These are phyloP conservation scores for Pipistrellus pygmaeus DNA, from an alignment of 2,797 vertebrate species.

Conservation along the genomic window DNA sequence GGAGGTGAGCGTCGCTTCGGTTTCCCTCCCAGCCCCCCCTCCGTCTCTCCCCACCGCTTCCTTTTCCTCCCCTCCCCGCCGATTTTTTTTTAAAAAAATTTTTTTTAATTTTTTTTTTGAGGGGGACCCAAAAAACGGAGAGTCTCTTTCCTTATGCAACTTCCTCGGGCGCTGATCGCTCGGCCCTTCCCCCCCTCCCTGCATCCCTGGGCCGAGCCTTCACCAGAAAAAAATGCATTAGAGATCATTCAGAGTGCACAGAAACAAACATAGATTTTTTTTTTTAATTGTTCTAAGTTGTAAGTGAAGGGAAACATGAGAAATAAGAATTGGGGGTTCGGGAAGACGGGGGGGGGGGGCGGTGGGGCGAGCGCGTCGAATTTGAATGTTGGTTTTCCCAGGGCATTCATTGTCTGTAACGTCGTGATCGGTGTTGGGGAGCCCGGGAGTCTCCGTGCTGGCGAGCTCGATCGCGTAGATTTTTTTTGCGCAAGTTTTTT, in stretches of 20 bases:
- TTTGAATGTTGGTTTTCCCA: slow-evolving; percentile 42
- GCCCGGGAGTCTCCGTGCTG: slow-evolving; percentile 28
- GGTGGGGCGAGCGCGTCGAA: slow-evolving; percentile 31
- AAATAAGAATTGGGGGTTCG: slow-evolving; percentile 62
- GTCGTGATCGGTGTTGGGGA: slow-evolving; percentile 4
- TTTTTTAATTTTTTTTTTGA: slow-evolving; percentile 66
- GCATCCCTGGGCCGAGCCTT: slow-evolving; percentile 43
- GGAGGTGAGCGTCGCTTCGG: slow-evolving; percentile 73
- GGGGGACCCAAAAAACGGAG: slow-evolving; percentile 80
- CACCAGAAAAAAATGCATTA: slow-evolving; percentile 31
- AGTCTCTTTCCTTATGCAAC: slow-evolving; percentile 86
- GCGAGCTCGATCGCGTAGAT: slow-evolving; percentile 76
- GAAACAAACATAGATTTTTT: slow-evolving; percentile 64
- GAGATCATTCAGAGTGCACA: slow-evolving; percentile 38
- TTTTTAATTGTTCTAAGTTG: slow-evolving; percentile 66
- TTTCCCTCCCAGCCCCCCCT: slow-evolving; percentile 34
- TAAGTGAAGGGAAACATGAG: slow-evolving; percentile 62
- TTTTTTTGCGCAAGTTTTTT: slow-evolving; percentile 82
- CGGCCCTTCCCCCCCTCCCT: slow-evolving; percentile 75
- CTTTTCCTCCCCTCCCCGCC: slow-evolving; percentile 71
- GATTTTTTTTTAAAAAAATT: too few relatives aligned
- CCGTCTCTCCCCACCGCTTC: slow-evolving; percentile 49
- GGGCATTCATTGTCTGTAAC: neutral
- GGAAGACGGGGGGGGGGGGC: neutral
- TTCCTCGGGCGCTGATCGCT: slow-evolving; percentile 84